phyloP scores from a whole-genome alignment of 2,113 vertebrate species.

The Prolemur simus region DNA sequence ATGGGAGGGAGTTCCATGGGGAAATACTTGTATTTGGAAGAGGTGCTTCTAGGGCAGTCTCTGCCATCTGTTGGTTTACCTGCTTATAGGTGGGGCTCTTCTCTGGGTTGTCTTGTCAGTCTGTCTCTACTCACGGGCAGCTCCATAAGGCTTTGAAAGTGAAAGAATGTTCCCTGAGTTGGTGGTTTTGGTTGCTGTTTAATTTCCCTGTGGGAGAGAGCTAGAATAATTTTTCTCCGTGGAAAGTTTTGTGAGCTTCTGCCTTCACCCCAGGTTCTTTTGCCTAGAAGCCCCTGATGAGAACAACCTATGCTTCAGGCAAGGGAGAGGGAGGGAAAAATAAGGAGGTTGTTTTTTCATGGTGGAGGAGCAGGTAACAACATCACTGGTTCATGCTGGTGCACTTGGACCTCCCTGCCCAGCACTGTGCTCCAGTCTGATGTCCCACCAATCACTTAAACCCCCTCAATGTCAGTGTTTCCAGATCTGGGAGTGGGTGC shows the following conservation, averaged over 20 bases:
- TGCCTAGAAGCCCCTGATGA: neutral
- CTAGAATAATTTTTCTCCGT: neutral
- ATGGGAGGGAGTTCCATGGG: neutral
- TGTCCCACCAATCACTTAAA: neutral
- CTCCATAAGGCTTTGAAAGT: neutral
- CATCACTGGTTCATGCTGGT: neutral
- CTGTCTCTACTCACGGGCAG: neutral
- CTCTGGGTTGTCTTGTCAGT: neutral
- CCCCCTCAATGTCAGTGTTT: neutral
- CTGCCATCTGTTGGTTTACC: neutral
- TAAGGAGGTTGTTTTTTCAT: neutral
- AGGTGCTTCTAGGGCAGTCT: neutral
- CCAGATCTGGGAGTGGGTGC: neutral
- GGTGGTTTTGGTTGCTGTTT: neutral
- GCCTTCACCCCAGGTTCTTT: neutral
- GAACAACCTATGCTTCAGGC: neutral
- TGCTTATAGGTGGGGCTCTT: neutral
- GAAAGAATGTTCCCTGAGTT: neutral
- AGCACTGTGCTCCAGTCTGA: neutral
- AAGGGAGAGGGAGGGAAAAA: neutral
- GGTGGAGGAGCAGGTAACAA: neutral
- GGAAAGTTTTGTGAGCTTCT: slow-evolving; percentile 15
- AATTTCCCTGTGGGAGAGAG: neutral
- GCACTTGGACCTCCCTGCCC: too few relatives aligned
- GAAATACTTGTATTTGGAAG: neutral